Evolutionary conservation across 1,140 invertebrate genomes (phyloP), one percentile per base, ranked within the genome.

Genomic region (Steinernema khuongi): DNA sequence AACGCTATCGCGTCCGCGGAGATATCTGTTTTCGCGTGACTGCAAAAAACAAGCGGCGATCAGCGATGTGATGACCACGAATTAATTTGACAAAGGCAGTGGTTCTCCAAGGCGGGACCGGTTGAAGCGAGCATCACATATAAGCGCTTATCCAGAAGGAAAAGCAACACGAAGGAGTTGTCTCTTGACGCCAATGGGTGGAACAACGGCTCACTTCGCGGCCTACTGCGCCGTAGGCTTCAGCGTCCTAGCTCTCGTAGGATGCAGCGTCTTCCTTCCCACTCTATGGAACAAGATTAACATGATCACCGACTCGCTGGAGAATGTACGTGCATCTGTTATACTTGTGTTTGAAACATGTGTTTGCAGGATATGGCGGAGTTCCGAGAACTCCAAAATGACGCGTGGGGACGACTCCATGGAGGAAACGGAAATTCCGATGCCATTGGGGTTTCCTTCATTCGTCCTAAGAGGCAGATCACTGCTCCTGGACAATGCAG

Each of bases 271-370:
- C 11, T 60, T 60, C 26, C 50, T 60, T 7, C 50, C 50, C 4
- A 60, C 50, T 11, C 50, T 60, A n/a, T 60, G 50, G 50, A 60
- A 60, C 50, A 60, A 60, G 22, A 60, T 60, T 22, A 60, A 60
- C 50, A 14, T 4, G 4, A 60, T 60, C 50, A 60, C 50, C 22
- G 50, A 60, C 4, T 11, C 11, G 11, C 19, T 60, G 11, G 50
- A 60, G 22, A 60, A 22, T 60, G 50, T 60, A 60, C 14, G 50
- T 60, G 7, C 36, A 41, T 11, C 7, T 41, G 36, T 41, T 41
- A 7, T 41, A 41, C 36, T 17, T 14, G 50, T 60, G 50, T 7
- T 14, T 26, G 14, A 14, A 60, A n/a, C 2, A 22, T 22, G 2
- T n/a, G 14, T 17, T 60, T 60, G 14, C 11, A 60, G 50, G 50